Percentiles rank a stretch among this genome's conserved stretches.
phyloP scores from a whole-genome alignment of 1,140 invertebrate genomes.

The Lasioglossum baleicum region DNA sequence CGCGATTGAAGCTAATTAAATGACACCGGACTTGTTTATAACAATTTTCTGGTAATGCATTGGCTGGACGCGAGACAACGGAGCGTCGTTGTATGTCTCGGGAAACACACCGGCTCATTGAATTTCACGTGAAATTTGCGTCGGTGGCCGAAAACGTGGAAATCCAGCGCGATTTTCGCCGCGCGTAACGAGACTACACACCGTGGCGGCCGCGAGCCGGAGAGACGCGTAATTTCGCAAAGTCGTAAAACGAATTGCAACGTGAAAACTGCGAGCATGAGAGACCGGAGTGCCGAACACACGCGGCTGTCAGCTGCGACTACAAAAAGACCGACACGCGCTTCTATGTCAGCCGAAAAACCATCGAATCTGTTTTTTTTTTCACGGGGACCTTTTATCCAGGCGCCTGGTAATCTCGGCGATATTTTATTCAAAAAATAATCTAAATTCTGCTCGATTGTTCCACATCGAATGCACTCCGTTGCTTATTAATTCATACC shows the following conservation, averaged over 20 bases:
- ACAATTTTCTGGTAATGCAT: not conserved
- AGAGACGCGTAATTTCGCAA: constrained; percentile 29
- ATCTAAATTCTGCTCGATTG: not conserved
- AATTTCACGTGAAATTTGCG: constrained; percentile 46
- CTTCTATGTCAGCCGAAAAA: not conserved
- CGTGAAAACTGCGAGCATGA: not conserved
- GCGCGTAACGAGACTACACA: constrained; percentile 26
- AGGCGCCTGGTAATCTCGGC: not conserved
- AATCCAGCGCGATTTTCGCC: constrained; percentile 41
- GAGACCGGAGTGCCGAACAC: not conserved
- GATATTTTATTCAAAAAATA: not conserved
- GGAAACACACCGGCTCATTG: constrained; percentile 17
- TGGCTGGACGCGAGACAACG: no score
- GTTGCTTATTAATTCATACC: no score
- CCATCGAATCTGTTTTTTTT: no score
- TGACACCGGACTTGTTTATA: not conserved
- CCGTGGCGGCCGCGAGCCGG: no score
- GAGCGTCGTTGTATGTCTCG: no score
- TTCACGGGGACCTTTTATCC: not conserved
- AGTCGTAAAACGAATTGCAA: constrained; percentile 27
- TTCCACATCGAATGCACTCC: not conserved
- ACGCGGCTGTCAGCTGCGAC: not conserved
- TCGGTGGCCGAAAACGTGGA: constrained; percentile 18
- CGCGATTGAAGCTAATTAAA: no score
- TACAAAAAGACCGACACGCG: no score